Base-by-base conservation (phyloP, 2,113 vertebrate genomes). In the Centrocercus urophasianus region DNA sequence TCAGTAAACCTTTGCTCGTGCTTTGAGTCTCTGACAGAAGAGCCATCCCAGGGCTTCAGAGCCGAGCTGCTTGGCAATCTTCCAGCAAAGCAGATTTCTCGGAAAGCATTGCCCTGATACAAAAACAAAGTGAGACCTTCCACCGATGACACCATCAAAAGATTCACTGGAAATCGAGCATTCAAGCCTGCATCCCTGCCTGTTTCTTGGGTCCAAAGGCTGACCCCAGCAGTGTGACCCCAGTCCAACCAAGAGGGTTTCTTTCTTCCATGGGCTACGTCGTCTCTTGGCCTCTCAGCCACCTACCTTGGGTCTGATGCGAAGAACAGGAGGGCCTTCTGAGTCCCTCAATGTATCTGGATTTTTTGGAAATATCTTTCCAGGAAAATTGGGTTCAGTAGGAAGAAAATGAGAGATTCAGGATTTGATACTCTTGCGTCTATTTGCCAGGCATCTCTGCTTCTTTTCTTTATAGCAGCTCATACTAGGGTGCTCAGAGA, bases 61-160 rank as follows among this genome's bases (percentile, higher is more conserved):
- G 32, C 11, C 50, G 50, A 78, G 40, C 40, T 76, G 21, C 25
- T 45, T 85, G 67, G 40, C 1, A 3, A 28, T 77, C 88, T 91
- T 85, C 60, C 56, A 77, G 16, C 40, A 69, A 85, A 76, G 54
- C 30, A 25, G 8, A 54, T 83, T 96, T 91, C 40, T 86, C 52
- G 47, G 77, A 60, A 75, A 30, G 8, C 47, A 16, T 60, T 56
- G 7, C 13, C 77, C 34, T 92, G 70, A 36, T 25, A 60, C 8
- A 79, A 79, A 75, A 75, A 25, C 19, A 43, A 82, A 61, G n/a
- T 17, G 22, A 86, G 79, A 63, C 22, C 13, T 76, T 78, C 36
- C 25, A 27, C 40, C 0, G 0, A 10, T 54, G 50, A 13, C n/a
- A 74, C 50, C 21, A 19, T 78, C 38, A 15, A 45, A 83, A 47